Conservation (phyloP, 2,113 vertebrate species). For the Onychostoma macrolepis region DNA sequence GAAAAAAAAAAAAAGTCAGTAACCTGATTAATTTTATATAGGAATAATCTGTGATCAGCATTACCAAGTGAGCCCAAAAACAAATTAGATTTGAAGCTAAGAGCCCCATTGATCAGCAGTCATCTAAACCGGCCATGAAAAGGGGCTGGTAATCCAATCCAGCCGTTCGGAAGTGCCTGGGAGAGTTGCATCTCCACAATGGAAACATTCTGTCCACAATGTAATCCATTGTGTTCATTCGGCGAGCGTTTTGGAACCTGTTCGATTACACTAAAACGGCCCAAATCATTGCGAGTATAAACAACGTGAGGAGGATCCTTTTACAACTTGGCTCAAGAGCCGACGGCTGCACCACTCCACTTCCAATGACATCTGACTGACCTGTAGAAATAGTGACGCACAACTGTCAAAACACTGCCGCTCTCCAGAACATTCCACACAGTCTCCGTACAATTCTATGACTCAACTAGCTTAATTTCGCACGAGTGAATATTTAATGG, state of each 20-base stretch:
- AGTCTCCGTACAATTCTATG: conserved; percentile 15
- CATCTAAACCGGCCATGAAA: conserved; percentile 71
- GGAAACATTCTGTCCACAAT: conserved; percentile 61
- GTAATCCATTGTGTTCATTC: conserved; percentile 62
- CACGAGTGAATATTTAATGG: conserved; percentile 24
- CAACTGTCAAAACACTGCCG: conserved; percentile 32
- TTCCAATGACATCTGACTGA: conserved; percentile 39
- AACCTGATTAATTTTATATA: conserved; percentile 67
- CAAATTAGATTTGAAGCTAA: conserved; percentile 75
- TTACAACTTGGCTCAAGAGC: conserved; percentile 40
- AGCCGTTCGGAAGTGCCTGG: conserved; percentile 70
- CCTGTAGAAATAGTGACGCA: conserved; percentile 30
- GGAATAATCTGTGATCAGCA: conserved; percentile 70
- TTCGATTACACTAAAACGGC: conserved; percentile 36
- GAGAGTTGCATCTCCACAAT: conserved; percentile 66
- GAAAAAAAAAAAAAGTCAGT: conserved; percentile 65
- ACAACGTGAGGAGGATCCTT: conserved; percentile 21
- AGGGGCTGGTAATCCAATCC: conserved; percentile 76
- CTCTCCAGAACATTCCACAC: background rate
- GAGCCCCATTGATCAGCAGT: conserved; percentile 78
- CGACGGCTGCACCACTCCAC: conserved; percentile 3
- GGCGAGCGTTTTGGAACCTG: conserved; percentile 52
- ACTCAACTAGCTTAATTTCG: conserved; percentile 2
- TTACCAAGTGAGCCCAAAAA: conserved; percentile 68
- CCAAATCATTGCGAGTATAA: conserved; percentile 48